A percentile compares a stretch with the other conserved stretches of the same genome.
phyloP scores from a whole-genome alignment of 2,797 vertebrate species.

The Acanthornis magna region DNA sequence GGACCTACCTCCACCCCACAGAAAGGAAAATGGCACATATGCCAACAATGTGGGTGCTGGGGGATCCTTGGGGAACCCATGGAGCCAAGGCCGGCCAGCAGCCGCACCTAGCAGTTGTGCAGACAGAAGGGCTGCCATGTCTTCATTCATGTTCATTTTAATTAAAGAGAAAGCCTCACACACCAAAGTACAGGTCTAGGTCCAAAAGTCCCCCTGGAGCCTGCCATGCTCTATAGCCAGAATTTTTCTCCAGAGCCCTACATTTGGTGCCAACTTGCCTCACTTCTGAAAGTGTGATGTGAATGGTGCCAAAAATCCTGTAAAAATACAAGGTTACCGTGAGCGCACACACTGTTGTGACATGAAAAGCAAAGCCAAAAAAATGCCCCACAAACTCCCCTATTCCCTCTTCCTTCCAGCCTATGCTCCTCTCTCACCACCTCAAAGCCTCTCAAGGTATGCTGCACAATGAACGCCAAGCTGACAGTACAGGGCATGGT shows the following conservation, averaged over 20 bases:
- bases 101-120: neutral
- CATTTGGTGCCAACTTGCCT: rapidly evolving
- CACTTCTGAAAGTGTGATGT: rapidly evolving
- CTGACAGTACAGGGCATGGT: rapidly evolving
- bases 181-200: neutral
- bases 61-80: rapidly evolving
- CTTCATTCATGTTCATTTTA: neutral
- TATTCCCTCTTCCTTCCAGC: neutral
- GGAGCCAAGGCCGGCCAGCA: neutral
- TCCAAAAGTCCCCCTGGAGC: neutral
- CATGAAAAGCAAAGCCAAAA: neutral
- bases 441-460: neutral
- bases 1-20: neutral
- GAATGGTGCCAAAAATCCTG: neutral
- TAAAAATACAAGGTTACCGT: rapidly evolving
- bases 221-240: neutral
- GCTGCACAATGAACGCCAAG: rapidly evolving
- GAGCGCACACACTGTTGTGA: neutral
- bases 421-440: rapidly evolving
- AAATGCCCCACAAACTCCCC: rapidly evolving
- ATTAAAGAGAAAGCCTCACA: neutral
- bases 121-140: neutral
- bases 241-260: neutral
- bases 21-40: rapidly evolving
- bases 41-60: rapidly evolving